phyloP scores from a whole-genome alignment of 2,888 invertebrate species.

The Drosophila fungiperda region DNA sequence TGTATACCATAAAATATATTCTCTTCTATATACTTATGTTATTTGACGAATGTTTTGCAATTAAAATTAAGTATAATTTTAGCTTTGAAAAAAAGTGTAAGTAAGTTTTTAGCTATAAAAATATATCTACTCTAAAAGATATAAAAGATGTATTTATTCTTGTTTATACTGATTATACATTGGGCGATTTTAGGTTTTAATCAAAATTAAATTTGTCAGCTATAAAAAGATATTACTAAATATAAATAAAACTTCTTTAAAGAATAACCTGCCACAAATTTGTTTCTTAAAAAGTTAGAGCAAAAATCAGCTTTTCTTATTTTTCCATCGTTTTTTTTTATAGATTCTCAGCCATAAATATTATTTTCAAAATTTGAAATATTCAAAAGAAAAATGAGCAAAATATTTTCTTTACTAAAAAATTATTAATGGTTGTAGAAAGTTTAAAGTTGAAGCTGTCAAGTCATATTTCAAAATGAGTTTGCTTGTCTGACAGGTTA shows the following conservation, averaged over 20 bases:
- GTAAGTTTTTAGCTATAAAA: background rate
- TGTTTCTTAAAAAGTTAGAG: background rate
- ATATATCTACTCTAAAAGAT: background rate
- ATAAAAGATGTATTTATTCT: background rate
- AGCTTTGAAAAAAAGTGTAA: background rate
- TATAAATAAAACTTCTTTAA: background rate
- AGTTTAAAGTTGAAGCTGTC: background rate
- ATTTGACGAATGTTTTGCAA: background rate
- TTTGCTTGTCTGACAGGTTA: background rate
- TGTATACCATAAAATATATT: background rate
- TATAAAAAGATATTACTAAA: background rate
- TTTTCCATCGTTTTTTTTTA: background rate
- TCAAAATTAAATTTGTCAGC: too few species aligned
- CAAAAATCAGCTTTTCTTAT: background rate
- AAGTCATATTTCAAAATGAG: background rate
- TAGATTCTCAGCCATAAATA: background rate
- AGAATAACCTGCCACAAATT: background rate
- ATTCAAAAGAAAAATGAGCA: background rate
- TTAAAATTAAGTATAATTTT: background rate
- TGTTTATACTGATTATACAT: background rate
- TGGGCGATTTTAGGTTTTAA: too few species aligned
- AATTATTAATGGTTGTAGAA: background rate
- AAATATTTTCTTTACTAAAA: background rate
- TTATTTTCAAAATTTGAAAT: background rate
- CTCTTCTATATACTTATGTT: background rate